These are phyloP conservation scores for Maccullochella peelii DNA, from an alignment of 2,113 vertebrate genomes.

Conservation along the genomic window DNA sequence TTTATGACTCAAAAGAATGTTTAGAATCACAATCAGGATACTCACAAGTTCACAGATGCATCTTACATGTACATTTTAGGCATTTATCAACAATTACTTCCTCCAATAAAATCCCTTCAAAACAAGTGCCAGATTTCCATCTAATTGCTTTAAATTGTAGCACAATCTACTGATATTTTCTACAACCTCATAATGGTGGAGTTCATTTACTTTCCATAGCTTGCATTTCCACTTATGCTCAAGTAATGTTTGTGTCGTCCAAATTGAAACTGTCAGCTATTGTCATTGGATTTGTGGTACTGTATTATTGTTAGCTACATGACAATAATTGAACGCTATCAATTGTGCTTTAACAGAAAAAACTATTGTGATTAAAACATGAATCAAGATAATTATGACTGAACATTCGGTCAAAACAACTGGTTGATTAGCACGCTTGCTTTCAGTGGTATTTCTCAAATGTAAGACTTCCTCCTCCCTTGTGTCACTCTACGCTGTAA, in stretches of 20 bases:
- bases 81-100: not conserved
- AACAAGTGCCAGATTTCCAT: not conserved
- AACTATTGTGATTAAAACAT: not conserved
- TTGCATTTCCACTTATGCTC: not conserved
- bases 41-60: not conserved
- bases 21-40: not conserved
- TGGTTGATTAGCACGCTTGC: not conserved
- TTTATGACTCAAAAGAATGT: constrained; percentile 8
- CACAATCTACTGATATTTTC: not conserved
- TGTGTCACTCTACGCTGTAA: not conserved
- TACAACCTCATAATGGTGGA: no score
- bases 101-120: not conserved
- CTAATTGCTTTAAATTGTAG: not conserved
- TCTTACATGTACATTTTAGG: no score
- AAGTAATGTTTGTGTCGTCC: not conserved
- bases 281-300: not conserved
- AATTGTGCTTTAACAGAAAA: not conserved
- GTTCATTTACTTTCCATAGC: not conserved
- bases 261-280: not conserved
- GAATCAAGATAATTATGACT: not conserved
- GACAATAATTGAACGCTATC: no score
- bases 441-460: not conserved
- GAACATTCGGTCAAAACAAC: not conserved
- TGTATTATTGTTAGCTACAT: not conserved
- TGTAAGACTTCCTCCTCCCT: not conserved